Conservation (phyloP, 2,797 vertebrate species). For the Esox lucius region DNA sequence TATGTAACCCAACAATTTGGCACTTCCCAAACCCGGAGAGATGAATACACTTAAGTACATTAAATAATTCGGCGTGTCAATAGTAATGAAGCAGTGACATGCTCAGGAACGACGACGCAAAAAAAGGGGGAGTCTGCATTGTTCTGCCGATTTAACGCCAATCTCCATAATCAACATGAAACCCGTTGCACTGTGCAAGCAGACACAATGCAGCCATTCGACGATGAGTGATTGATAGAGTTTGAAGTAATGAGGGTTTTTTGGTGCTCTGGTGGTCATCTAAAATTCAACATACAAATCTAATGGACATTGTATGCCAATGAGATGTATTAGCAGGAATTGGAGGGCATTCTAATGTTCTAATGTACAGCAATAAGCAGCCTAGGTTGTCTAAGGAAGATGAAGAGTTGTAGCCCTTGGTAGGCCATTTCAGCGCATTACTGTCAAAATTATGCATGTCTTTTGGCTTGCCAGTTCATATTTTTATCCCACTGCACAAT, state of each 20-base stretch:
- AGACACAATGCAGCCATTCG: slow-evolving; percentile 60
- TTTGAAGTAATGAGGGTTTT: slow-evolving; percentile 84
- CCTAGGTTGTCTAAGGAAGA: slow-evolving; percentile 74
- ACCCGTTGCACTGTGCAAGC: slow-evolving; percentile 61
- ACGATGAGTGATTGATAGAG: slow-evolving; percentile 84
- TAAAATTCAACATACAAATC: slow-evolving; percentile 82
- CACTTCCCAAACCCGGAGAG: slow-evolving; percentile 46
- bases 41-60: slow-evolving; percentile 72
- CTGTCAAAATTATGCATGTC: slow-evolving; percentile 82
- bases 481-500: slow-evolving; percentile 56
- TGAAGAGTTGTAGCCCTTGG: slow-evolving; percentile 79
- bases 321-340: slow-evolving; percentile 79
- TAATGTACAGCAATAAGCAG: slow-evolving; percentile 80
- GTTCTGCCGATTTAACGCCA: slow-evolving; percentile 74
- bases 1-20: slow-evolving; percentile 32
- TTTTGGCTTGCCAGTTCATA: slow-evolving; percentile 47
- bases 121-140: slow-evolving; percentile 54
- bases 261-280: slow-evolving; percentile 76
- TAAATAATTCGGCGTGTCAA: slow-evolving; percentile 82
- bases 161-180: slow-evolving; percentile 85
- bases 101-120: slow-evolving; percentile 67
- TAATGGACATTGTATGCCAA: slow-evolving; percentile 85
- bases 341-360: slow-evolving; percentile 72
- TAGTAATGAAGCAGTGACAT: slow-evolving; percentile 77
- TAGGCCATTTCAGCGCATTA: slow-evolving; percentile 80